Base-by-base conservation (phyloP, 2,888 invertebrate genomes). In the Drosophila neonasuta region DNA sequence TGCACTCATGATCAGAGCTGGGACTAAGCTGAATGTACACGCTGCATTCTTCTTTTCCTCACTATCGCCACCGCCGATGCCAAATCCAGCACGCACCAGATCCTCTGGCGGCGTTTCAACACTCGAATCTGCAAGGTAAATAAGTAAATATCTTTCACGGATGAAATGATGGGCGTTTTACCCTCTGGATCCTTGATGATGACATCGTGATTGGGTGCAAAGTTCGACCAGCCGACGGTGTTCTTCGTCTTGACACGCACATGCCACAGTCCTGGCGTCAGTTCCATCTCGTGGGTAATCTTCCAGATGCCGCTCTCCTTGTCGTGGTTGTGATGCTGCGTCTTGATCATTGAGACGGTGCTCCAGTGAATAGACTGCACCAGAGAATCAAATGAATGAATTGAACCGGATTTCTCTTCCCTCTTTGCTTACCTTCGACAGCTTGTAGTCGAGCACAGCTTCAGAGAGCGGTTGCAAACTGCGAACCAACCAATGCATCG, bases 391-490 rank as follows among this genome's bases (percentile, higher is more conserved):
- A 24, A 6, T 24, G 24, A 6, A 6, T 24, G 24, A 29, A 48
- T 48, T 34, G 17, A n/a, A 30, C 9, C 29, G 1, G 4, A 7
- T 9, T 10, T 30, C 9, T 15, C 4, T 30, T 9, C 1, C 1
- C n/a, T 8, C 6, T 10, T 11, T 5, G 17, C 86, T 82, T 65
- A 91, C 91, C 44, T 85, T 89, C n/a, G 87, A 79, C 57, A 89
- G 46, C 66, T 88, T 87, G 70, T 91, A 90, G 29, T 90, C 87
- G 56, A 90, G 61, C 55, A 89, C 80, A 11, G 90, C 90, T 71
- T 90, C 91, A 3, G 88, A 87, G 1, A 90, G 71, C 2, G 89
- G 85, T 65, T 90, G 90, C 5, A 86, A 67, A 74, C 91, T 90
- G 49, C 88, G 81, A 10, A 90, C 90, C 45, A 90, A 59, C 90